Evolutionary conservation across 2,888 invertebrate species (phyloP), one percentile per base, ranked within the genome.

Genomic region (Cordilura impudica): DNA sequence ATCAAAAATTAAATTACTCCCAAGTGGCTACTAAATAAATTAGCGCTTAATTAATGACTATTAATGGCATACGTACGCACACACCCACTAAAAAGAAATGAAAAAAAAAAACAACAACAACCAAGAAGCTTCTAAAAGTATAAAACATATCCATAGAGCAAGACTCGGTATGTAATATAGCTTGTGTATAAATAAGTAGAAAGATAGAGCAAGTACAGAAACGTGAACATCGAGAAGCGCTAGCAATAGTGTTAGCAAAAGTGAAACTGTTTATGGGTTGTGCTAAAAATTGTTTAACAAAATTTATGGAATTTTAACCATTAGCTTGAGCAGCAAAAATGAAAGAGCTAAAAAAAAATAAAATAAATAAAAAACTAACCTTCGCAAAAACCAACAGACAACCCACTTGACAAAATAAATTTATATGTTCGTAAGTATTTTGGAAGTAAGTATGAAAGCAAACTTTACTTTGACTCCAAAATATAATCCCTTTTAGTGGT

Each of bases 21-120:
- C 82, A 78, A 81, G 81, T 82, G 82, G 74, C 82, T 81, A 76
- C 81, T 82, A 82, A 82, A 82, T 82, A 82, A 82, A 82, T 82
- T 82, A 81, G 80, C 73, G 76, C 76, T 74, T 81, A 82, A 81
- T 82, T 82, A 82, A 82, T 82, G 82, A 71, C 80, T 80, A 78
- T 82, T 82, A 81, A 82, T 73, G 74, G 61, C 43, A 53, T 67
- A 61, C 81, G 61, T 73, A 72, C 81, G 60, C 60, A 69, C 23
- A 73, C 72, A 67, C 67, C 56, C 76, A 21, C 45, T 61, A 39
- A 4, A 39, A 39, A 39, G 3, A 6, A 3, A 39, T 4, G 35
- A 39, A n/a, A 14, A n/a, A 43, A 45, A 19, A 5, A 29, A 26
- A 49, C 49, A n/a, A n/a, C n/a, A n/a, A n/a, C n/a, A n/a, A n/a